Percentiles rank a stretch among this genome's conserved stretches.
These are phyloP conservation scores for Strigamia transsilvanica DNA, from an alignment of 2,888 invertebrate species.

Conservation along the genomic window DNA sequence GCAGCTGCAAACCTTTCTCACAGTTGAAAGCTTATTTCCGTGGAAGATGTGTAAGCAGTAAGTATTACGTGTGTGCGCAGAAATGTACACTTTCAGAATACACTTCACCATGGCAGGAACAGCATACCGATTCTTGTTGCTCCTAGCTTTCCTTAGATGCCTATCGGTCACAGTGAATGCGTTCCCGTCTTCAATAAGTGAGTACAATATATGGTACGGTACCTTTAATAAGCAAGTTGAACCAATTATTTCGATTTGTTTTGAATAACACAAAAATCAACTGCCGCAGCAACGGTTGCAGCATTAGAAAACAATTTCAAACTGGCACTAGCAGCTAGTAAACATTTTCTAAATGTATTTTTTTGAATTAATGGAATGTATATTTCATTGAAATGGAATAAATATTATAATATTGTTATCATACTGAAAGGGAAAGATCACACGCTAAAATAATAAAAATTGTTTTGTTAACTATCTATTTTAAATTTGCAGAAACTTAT, in stretches of 20 bases:
- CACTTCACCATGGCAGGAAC: conserved; percentile 7
- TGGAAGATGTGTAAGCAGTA: neutral
- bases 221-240: too few relatives aligned
- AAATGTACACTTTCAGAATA: neutral
- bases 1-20: too few relatives aligned
- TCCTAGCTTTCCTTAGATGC: conserved; percentile 26
- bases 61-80: neutral
- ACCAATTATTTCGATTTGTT: too few relatives aligned
- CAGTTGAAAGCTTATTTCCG: neutral
- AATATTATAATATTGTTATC: neutral
- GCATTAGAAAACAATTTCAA: too few relatives aligned
- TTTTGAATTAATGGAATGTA: neutral
- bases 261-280: too few relatives aligned
- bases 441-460: too few relatives aligned
- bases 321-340: too few relatives aligned
- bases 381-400: neutral
- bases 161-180: neutral
- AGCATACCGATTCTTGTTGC: conserved; percentile 2
- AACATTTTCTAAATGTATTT: too few relatives aligned
- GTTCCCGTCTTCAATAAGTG: neutral
- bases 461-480: neutral
- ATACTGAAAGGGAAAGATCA: too few relatives aligned
- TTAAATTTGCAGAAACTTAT: neutral
- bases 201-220: neutral
- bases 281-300: too few relatives aligned